phyloP scores from a whole-genome alignment of 2,113 vertebrate species.

The Phaethornis superciliosus region DNA sequence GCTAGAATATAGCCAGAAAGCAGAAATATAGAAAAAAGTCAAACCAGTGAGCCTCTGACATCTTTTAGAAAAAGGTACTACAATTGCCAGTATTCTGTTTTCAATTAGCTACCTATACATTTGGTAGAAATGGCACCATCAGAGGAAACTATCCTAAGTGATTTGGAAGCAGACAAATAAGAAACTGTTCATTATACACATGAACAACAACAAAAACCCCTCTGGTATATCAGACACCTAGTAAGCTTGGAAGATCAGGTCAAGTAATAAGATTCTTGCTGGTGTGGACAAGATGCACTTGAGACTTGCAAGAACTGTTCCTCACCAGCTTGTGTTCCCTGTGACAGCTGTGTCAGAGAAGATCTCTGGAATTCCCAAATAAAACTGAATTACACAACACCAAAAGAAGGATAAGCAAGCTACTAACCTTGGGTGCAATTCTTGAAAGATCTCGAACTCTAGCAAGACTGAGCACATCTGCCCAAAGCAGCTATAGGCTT shows the following conservation, averaged over 20 bases:
- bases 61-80: background rate
- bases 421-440: background rate
- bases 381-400: background rate
- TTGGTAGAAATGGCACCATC: background rate
- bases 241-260: background rate
- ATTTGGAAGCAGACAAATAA: background rate
- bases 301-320: background rate
- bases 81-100: background rate
- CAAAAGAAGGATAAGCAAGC: background rate
- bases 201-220: background rate
- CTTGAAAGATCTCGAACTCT: background rate
- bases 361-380: background rate
- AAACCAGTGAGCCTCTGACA: background rate
- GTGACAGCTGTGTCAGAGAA: background rate
- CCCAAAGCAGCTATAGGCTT: background rate
- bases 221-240: fast-evolving
- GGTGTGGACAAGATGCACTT: background rate
- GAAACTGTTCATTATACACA: background rate
- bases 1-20: background rate
- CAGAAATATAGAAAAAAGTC: background rate
- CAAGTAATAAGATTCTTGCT: background rate
- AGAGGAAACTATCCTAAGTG: background rate
- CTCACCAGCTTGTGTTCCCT: background rate
- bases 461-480: background rate
- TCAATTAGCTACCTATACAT: background rate